These are phyloP conservation scores for Myathropa florea DNA, from an alignment of 2,888 invertebrate species.

Conservation along the genomic window DNA sequence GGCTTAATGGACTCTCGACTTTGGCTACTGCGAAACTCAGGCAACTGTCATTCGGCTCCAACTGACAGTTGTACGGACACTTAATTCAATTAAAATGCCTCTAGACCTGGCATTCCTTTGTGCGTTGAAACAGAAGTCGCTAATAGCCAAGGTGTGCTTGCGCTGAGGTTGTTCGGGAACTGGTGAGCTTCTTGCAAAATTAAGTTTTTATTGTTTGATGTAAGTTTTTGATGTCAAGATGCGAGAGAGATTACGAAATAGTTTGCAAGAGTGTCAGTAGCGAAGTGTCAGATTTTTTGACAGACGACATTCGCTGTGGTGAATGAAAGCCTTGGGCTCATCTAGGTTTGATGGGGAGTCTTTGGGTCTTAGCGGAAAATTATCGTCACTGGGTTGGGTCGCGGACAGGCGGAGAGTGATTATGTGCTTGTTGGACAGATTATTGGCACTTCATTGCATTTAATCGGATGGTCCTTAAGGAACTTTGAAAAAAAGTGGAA, in stretches of 20 bases:
- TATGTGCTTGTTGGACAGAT: too few species aligned
- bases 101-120: not conserved
- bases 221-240: conserved; percentile 25
- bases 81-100: conserved; percentile 64
- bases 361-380: not conserved
- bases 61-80: conserved; percentile 29
- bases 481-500: too few species aligned
- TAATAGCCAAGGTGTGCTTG: conserved; percentile 9
- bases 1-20: conserved; percentile 59
- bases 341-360: not conserved
- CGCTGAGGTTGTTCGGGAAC: not conserved
- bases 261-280: not conserved
- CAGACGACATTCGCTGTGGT: not conserved
- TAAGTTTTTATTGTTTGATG: conserved; percentile 1
- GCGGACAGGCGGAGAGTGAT: too few species aligned
- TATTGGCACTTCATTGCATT: too few species aligned
- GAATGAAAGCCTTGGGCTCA: not conserved
- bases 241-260: not conserved
- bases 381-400: too few species aligned
- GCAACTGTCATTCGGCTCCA: conserved; percentile 40
- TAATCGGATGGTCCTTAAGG: too few species aligned
- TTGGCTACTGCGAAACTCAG: conserved; percentile 61
- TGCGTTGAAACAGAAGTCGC: conserved; percentile 17
- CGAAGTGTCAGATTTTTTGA: not conserved
- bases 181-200: not conserved